A percentile compares a stretch with the other conserved stretches of the same genome.
These are phyloP conservation scores for Herpetotheres cachinnans DNA, from an alignment of 2,113 vertebrate genomes.

Conservation along the genomic window DNA sequence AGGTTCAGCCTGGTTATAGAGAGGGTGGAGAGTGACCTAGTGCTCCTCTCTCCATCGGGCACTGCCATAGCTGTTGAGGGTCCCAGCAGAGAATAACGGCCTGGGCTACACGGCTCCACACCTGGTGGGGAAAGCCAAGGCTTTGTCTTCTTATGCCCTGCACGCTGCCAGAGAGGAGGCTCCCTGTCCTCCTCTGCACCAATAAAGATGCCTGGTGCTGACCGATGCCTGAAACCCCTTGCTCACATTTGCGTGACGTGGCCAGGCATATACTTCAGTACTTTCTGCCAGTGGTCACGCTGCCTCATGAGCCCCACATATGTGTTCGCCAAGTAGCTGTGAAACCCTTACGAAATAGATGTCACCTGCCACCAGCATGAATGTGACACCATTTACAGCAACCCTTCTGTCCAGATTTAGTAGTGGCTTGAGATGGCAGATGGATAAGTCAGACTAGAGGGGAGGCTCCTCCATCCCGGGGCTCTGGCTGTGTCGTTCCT, in stretches of 20 bases:
- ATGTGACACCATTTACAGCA: neutral
- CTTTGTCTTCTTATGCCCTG: neutral
- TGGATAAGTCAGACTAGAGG: neutral
- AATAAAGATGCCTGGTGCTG: fast-evolving
- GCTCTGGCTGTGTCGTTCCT: neutral
- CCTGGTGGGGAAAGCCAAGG: neutral
- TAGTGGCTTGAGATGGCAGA: neutral
- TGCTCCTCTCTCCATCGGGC: neutral
- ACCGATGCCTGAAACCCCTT: neutral
- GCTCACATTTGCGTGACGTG: neutral
- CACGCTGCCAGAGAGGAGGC: neutral
- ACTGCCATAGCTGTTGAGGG: neutral
- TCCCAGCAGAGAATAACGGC: neutral
- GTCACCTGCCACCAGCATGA: neutral
- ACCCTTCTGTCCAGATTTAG: neutral
- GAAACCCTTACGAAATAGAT: neutral
- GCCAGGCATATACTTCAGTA: neutral
- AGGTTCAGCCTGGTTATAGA: neutral
- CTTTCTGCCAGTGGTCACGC: neutral
- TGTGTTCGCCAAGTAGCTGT: neutral
- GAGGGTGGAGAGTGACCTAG: neutral
- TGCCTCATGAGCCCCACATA: neutral
- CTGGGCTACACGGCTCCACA: neutral
- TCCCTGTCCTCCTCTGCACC: neutral
- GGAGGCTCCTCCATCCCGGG: neutral